Evolutionary conservation across 2,113 vertebrate species (phyloP), one percentile per base, ranked within the genome.

Genomic region (Garra rufa): DNA sequence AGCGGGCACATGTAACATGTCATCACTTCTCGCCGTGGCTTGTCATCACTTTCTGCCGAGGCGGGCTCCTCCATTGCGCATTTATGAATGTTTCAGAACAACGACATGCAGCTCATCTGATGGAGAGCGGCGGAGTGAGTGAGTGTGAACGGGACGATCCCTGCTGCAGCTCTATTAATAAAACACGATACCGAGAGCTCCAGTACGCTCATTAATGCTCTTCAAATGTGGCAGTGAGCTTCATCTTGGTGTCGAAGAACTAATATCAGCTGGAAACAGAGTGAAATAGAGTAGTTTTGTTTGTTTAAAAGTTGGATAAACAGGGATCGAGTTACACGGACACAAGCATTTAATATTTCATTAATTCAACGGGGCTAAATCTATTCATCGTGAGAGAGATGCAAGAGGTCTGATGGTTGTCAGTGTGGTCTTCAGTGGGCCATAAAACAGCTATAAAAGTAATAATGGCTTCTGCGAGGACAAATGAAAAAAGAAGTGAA

Each of bases 361-460:
- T 79, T 55, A 46, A 65, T 46, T 24, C 24, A 55, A 83, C 24
- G 44, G 30, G 73, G 9, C 24, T 48, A 46, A 78, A 82, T 44
- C 65, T 61, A 57, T 71, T 44, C 19, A 81, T n/a, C 21, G 24
- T 55, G 19, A 61, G 43, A 82, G 26, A 67, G 55, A 63, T n/a
- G 44, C 43, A 14, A 21, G 76, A 48, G 43, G 30, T 90, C 90
- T 91, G 91, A 92, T 91, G 87, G 76, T 83, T 81, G 89, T 77
- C 88, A 91, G 69, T 85, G 86, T 88, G 89, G 89, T 90, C 85
- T 82, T 70, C 63, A 85, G 88, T 85, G 90, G 83, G 79, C 88
- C 83, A 8, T 91, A 92, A 92, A 92, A 90, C 61, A 86, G 87
- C 91, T 82, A 87, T 94, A 90, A 94, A 92, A 90, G 90, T 88